Base-by-base conservation (phyloP, 2,888 invertebrate genomes). In the Cryptophagus acutangulus region DNA sequence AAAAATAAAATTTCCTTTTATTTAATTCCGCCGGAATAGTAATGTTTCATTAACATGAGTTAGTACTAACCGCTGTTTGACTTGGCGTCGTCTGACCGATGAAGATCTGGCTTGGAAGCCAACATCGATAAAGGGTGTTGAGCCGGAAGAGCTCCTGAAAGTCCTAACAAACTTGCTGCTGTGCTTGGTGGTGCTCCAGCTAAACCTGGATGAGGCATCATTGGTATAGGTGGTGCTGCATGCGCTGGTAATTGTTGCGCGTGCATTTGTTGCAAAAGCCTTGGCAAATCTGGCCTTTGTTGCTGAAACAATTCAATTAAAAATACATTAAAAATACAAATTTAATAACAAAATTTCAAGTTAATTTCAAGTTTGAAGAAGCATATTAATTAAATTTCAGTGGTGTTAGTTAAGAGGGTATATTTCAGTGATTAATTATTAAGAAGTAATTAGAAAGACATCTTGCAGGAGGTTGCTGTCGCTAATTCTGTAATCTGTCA, bases 231-330 rank as follows among this genome's bases (percentile, higher is more conserved):
- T 28, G 84, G 83, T 36, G 86, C 84, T 31, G 81, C 80, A 44
- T 82, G 83, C 41, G 81, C 76, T 12, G 74, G 75, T 52, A 88
- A 84, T 71, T 89, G 90, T 59, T 90, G 90, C 20, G 89, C 90
- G 69, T 92, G 92, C 88, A 92, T 90, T 73, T 92, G 92, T 72
- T 92, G 92, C 70, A 91, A 74, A 49, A 85, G 70, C 69, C 87
- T 77, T 18, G 87, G 87, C 57, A 88, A 73, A 68, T 88, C 87
- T 42, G 87, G 85, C 71, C 87, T 77, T 74, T 87, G 88, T 82
- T 87, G 87, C 86, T 88, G 78, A 43, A 77, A 76, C 51, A n/a
- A n/a, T 58, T 63, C 56, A 52, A 51, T 45, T 48, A 40, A 45
- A 18, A 20, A 20, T 20, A 20, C 6, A 20, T 20, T 20, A 20